Conservation (phyloP, 2,888 invertebrate species). For the Pristionchus maxplancki region DNA sequence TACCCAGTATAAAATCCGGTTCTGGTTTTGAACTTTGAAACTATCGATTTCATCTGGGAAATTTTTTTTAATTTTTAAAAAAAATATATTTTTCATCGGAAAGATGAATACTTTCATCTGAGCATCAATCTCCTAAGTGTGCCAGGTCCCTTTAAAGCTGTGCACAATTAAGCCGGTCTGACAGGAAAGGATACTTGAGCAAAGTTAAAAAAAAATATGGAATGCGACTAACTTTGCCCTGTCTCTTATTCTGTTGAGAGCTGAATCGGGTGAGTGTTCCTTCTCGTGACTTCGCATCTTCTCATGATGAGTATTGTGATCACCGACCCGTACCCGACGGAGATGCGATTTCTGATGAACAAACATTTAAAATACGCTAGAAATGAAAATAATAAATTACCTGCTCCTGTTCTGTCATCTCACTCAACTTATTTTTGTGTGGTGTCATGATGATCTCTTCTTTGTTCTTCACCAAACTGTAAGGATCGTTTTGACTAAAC, state of each 20-base stretch:
- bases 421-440: constrained; percentile 73
- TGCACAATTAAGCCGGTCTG: not conserved
- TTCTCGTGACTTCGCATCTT: constrained; percentile 61
- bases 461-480: constrained; percentile 69
- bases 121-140: too few relatives aligned
- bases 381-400: constrained; percentile 34
- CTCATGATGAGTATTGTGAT: constrained; percentile 64
- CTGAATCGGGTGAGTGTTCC: constrained; percentile 65
- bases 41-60: too few relatives aligned
- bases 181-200: not conserved
- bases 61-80: too few relatives aligned
- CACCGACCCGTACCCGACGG: constrained; percentile 68
- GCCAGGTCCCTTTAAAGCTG: too few relatives aligned
- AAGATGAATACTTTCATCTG: too few relatives aligned
- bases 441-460: constrained; percentile 74
- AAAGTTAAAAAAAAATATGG: not conserved
- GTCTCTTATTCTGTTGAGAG: constrained; percentile 61
- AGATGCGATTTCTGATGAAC: constrained; percentile 61
- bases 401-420: constrained; percentile 64
- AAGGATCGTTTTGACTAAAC: constrained; percentile 50
- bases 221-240: constrained; percentile 60
- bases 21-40: too few relatives aligned
- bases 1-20: too few relatives aligned
- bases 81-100: too few relatives aligned
- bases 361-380: not conserved